A percentile compares a stretch with the other conserved stretches of the same genome.
Evolutionary conservation across 1,140 invertebrate species (phyloP).

Genomic region (Chlorops oryzae): DNA sequence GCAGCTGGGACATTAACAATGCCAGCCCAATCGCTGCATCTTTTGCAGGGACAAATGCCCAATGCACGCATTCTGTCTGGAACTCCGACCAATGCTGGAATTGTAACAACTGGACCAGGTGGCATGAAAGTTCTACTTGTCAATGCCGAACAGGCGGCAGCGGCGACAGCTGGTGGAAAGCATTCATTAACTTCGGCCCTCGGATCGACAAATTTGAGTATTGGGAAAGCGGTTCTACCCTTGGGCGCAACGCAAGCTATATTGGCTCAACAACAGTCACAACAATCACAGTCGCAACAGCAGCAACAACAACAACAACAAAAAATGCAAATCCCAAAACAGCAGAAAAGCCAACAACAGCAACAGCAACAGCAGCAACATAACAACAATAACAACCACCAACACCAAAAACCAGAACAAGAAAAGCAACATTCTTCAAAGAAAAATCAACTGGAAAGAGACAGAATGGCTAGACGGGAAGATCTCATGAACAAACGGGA

Average conservation of each 20-base stretch:
- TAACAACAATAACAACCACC: not conserved
- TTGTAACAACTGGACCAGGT: conserved; percentile 31
- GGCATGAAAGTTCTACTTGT: conserved; percentile 42
- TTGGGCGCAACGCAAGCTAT: too few relatives aligned
- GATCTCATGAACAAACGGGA: too few relatives aligned
- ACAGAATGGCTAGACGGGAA: not conserved
- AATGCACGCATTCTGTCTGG: conserved; percentile 35
- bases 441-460: not conserved
- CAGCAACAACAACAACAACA: conserved; percentile 1
- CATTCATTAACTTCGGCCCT: too few relatives aligned
- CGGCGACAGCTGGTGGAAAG: conserved; percentile 22
- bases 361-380: not conserved
- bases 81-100: conserved; percentile 22
- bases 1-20: conserved; percentile 30
- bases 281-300: not conserved
- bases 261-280: not conserved
- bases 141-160: conserved; percentile 24
- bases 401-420: not conserved
- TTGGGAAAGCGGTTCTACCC: too few relatives aligned
- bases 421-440: not conserved
- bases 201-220: too few relatives aligned
- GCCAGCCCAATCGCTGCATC: conserved; percentile 19
- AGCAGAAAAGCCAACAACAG: not conserved
- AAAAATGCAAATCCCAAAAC: conserved; percentile 1
- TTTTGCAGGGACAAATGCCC: too few relatives aligned